These are phyloP conservation scores for Protobothrops flavoviridis DNA, from an alignment of 2,113 vertebrate genomes.

Conservation along the genomic window DNA sequence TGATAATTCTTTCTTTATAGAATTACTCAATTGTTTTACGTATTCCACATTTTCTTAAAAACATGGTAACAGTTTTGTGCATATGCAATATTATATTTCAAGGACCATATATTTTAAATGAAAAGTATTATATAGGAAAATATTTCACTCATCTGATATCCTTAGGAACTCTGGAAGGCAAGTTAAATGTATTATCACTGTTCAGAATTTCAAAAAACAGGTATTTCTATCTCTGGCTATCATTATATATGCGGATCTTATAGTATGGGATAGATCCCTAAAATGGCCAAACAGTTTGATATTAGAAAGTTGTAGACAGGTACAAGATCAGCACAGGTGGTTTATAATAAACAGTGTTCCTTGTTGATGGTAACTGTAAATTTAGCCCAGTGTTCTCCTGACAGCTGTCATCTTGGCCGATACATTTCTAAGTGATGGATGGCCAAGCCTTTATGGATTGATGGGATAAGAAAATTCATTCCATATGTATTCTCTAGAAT, in stretches of 20 bases:
- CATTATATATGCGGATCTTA: not conserved
- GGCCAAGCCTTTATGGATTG: not conserved
- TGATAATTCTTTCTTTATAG: not conserved
- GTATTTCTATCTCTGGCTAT: not conserved
- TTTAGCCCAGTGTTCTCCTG: not conserved
- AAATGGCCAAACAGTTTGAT: not conserved
- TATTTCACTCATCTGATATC: not conserved
- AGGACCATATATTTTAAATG: not conserved
- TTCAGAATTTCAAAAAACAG: not conserved
- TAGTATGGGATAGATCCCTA: not conserved
- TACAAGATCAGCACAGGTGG: not conserved
- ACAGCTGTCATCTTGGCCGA: not conserved
- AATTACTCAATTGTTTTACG: not conserved
- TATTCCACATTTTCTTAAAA: not conserved
- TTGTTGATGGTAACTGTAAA: not conserved
- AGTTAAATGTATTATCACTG: not conserved
- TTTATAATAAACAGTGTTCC: not conserved
- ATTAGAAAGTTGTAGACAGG: not conserved
- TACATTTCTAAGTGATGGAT: not conserved
- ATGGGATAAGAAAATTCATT: constrained; percentile 11
- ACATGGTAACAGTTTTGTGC: not conserved
- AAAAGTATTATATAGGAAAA: not conserved
- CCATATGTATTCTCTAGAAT: constrained; percentile 10
- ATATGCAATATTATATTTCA: not conserved
- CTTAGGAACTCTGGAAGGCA: not conserved